Evolutionary conservation across 2,113 vertebrate species (phyloP).

Genomic region (Scortum barcoo): DNA sequence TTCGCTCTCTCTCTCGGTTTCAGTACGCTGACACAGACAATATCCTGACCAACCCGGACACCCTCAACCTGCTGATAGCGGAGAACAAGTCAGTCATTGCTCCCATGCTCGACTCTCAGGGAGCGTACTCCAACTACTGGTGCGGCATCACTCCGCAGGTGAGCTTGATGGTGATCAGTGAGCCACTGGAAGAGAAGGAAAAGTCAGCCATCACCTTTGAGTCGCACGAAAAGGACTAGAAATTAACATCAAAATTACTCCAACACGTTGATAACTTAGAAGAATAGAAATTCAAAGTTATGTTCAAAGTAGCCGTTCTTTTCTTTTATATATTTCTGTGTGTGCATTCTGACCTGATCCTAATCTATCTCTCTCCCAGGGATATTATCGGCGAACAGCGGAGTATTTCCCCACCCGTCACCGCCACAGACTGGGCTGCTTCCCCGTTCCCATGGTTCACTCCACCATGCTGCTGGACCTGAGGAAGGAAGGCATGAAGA

Average conservation of each 20-base stretch:
- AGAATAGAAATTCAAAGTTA: too few relatives aligned
- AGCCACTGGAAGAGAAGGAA: not conserved
- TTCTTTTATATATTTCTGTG: not conserved
- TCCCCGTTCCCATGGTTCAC: conserved; percentile 93
- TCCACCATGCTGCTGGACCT: conserved; percentile 92
- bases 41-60: conserved; percentile 93
- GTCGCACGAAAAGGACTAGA: not conserved
- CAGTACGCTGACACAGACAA: conserved; percentile 95
- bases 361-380: conserved; percentile 78
- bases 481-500: conserved; percentile 85
- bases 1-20: conserved; percentile 4
- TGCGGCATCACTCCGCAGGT: conserved; percentile 99
- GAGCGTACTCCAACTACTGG: conserved; percentile 98
- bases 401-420: conserved; percentile 98
- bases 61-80: conserved; percentile 87
- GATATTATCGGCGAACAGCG: conserved; percentile 93
- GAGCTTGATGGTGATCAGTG: not conserved
- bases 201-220: not conserved
- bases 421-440: conserved; percentile 91
- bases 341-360: not conserved
- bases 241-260: not conserved
- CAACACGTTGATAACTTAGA: too few relatives aligned
- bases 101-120: conserved; percentile 95
- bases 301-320: too few relatives aligned
- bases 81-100: conserved; percentile 92